Percentiles rank a stretch among this genome's conserved stretches.
phyloP scores from a whole-genome alignment of 2,113 vertebrate genomes.

The Pelecanoides urinatrix region DNA sequence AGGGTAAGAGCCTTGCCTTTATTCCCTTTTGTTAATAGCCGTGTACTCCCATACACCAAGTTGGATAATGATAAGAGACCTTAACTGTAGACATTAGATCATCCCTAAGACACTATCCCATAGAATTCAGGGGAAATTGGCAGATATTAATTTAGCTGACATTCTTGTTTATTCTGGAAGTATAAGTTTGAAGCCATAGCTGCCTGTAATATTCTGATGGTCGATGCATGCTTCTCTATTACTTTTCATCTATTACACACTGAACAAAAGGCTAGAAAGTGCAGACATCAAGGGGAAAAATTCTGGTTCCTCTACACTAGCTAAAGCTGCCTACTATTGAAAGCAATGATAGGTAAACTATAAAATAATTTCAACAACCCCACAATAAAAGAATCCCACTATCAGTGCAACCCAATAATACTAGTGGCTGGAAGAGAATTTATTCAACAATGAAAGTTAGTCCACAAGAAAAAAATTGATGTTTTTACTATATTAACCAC shows the following conservation, averaged over 20 bases:
- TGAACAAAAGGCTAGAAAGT: not conserved
- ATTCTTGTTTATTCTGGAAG: not conserved
- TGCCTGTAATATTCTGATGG: not conserved
- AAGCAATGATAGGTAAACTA: conserved; percentile 5
- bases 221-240: not conserved
- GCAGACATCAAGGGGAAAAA: not conserved
- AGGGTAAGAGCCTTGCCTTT: not conserved
- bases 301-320: not conserved
- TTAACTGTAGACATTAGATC: not conserved
- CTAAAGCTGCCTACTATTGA: not conserved
- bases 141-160: not conserved
- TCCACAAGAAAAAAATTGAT: not conserved
- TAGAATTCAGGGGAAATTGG: not conserved
- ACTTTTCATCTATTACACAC: not conserved
- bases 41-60: not conserved
- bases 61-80: not conserved
- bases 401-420: not conserved
- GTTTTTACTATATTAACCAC: not conserved
- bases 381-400: not conserved
- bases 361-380: conserved; percentile 17
- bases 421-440: not conserved
- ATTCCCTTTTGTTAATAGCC: not conserved
- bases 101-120: not conserved
- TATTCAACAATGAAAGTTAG: not conserved
- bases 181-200: not conserved